Evolutionary conservation across 2,888 invertebrate species (phyloP).

Genomic region (Druceiella hillmani): DNA sequence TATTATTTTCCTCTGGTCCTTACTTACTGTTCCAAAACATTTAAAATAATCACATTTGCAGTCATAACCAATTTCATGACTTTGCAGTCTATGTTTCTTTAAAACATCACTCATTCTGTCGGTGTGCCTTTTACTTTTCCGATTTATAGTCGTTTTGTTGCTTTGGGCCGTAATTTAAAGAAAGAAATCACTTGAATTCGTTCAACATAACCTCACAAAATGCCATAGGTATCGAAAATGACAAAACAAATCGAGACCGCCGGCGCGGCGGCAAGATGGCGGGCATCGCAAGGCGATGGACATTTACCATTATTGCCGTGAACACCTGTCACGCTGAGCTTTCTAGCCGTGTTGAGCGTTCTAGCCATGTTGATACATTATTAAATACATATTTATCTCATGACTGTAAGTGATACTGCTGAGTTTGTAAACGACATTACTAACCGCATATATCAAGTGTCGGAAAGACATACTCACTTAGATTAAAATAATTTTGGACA

Average conservation of each 20-base stretch:
- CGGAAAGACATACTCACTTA: constrained; percentile 6
- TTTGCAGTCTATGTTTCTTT: constrained; percentile 4
- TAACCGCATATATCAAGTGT: constrained; percentile 6
- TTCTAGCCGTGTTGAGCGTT: constrained; percentile 7
- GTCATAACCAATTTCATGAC: constrained; percentile 7
- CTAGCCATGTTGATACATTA: too few species aligned
- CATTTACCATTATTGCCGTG: constrained; percentile 9
- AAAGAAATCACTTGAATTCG: constrained; percentile 4
- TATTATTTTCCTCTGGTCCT: constrained; percentile 1
- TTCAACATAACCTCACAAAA: constrained; percentile 4
- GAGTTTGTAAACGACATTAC: constrained; percentile 8
- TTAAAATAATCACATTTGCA: constrained; percentile 9
- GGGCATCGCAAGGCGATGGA: constrained; percentile 5
- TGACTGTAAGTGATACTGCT: constrained; percentile 8
- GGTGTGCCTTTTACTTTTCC: constrained; percentile 9
- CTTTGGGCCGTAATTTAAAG: constrained; percentile 3
- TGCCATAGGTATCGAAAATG: neutral
- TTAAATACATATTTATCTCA: constrained; percentile 9
- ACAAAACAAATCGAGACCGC: constrained; percentile 3
- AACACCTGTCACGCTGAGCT: constrained; percentile 8
- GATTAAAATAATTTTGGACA: neutral
- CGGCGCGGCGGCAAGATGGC: constrained; percentile 3
- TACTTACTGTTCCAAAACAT: constrained; percentile 8
- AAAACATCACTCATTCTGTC: constrained; percentile 7
- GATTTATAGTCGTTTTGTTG: constrained; percentile 6